phyloP scores from a whole-genome alignment of 1,140 invertebrate genomes.

The Lamellibrachia luymesi region DNA sequence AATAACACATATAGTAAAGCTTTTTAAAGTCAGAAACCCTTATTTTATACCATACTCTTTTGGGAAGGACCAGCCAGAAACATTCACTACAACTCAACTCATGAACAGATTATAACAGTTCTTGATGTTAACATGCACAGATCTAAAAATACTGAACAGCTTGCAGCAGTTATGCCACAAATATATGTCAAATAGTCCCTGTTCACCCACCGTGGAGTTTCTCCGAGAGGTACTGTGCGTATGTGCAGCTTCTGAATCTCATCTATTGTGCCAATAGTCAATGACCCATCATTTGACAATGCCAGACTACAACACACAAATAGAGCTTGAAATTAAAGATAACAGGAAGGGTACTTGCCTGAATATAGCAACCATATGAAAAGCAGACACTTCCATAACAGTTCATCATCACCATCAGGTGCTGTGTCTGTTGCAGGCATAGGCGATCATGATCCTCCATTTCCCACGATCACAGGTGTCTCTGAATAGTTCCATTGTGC shows the following conservation, averaged over 20 bases:
- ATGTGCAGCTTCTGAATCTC: conserved; percentile 98
- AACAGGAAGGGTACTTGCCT: neutral
- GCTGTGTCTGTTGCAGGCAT: no score
- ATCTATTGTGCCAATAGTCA: conserved; percentile 97
- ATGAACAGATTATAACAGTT: no score
- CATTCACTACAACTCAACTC: no score
- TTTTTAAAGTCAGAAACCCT: neutral
- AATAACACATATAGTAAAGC: no score
- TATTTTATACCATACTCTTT: neutral
- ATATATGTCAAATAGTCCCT: neutral
- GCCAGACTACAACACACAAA: conserved; percentile 71
- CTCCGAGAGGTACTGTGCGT: conserved; percentile 87
- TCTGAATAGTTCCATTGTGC: no score
- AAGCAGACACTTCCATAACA: neutral
- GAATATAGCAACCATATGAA: neutral
- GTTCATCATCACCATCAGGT: neutral
- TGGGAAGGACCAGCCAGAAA: neutral
- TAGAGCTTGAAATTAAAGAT: neutral
- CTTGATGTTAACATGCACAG: no score
- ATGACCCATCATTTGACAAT: conserved; percentile 85
- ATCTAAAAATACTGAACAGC: neutral
- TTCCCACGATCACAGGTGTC: no score
- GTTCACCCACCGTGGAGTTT: conserved; percentile 73
- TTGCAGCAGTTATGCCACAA: neutral
- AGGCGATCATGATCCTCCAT: no score